A percentile compares a stretch with the other conserved stretches of the same genome.
Evolutionary conservation across 1,140 invertebrate genomes (phyloP).

Genomic region (Halictus rubicundus): DNA sequence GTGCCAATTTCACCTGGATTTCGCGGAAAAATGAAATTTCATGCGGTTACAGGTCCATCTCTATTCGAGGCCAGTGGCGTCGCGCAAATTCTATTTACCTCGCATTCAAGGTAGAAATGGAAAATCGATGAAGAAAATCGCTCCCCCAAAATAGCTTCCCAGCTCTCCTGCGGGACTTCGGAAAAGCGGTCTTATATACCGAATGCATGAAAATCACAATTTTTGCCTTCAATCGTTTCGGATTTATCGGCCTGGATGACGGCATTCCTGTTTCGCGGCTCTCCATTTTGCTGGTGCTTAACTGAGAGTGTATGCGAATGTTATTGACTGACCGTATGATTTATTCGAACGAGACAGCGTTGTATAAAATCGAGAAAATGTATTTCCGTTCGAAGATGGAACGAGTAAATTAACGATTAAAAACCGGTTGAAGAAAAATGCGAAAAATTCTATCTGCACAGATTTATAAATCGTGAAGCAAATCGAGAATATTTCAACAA

Average conservation of each 20-base stretch:
- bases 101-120: slow-evolving; percentile 38
- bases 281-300: not conserved
- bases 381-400: too few relatives aligned
- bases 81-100: slow-evolving; percentile 52
- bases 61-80: slow-evolving; percentile 38
- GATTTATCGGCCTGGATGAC: not conserved
- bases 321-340: too few relatives aligned
- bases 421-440: too few relatives aligned
- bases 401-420: too few relatives aligned
- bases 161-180: not conserved
- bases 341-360: too few relatives aligned
- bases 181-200: not conserved
- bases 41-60: slow-evolving; percentile 37
- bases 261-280: not conserved
- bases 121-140: slow-evolving; percentile 44
- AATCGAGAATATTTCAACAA: too few relatives aligned
- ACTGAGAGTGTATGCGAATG: too few relatives aligned
- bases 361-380: too few relatives aligned
- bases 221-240: not conserved
- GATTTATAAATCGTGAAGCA: too few relatives aligned
- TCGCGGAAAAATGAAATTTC: slow-evolving; percentile 52
- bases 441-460: not conserved
- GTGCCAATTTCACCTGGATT: slow-evolving; percentile 24
- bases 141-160: slow-evolving; percentile 41
- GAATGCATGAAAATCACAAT: slow-evolving; percentile 1